These are phyloP conservation scores for Conger conger DNA, from an alignment of 2,113 vertebrate species.

Conservation along the genomic window DNA sequence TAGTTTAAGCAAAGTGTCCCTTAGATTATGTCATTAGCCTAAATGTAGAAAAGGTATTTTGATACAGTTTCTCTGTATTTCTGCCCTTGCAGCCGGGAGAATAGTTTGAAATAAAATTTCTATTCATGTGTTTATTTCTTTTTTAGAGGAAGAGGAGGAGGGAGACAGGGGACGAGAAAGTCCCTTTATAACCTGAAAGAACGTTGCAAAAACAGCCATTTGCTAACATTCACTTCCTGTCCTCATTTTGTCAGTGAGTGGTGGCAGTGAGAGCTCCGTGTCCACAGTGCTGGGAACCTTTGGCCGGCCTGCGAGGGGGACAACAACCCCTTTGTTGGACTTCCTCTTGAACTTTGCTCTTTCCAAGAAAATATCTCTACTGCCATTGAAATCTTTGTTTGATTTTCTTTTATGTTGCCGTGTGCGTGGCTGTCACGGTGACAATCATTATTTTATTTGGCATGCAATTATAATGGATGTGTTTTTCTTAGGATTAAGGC, in stretches of 20 bases:
- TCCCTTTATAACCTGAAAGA: not conserved
- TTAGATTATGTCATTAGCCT: no score
- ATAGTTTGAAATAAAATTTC: no score
- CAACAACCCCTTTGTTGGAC: not conserved
- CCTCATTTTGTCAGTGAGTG: not conserved
- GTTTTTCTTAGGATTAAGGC: not conserved
- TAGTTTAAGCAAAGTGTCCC: no score
- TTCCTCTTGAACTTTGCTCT: conserved; percentile 4
- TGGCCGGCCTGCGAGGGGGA: not conserved
- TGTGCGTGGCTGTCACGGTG: not conserved
- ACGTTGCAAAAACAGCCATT: not conserved
- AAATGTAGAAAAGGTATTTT: no score
- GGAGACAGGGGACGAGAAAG: no score
- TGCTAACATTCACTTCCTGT: not conserved
- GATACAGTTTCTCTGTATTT: no score
- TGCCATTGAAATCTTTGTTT: not conserved
- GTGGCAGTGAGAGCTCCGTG: not conserved
- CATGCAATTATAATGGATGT: not conserved
- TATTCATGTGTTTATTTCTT: no score
- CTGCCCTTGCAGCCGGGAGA: no score
- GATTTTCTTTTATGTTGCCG: not conserved
- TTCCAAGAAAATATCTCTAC: not conserved
- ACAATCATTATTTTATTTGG: not conserved
- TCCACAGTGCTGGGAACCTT: conserved; percentile 1
- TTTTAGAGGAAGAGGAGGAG: no score